Base-by-base conservation (phyloP, 2,888 invertebrate species). In the Coleophora deauratella region DNA sequence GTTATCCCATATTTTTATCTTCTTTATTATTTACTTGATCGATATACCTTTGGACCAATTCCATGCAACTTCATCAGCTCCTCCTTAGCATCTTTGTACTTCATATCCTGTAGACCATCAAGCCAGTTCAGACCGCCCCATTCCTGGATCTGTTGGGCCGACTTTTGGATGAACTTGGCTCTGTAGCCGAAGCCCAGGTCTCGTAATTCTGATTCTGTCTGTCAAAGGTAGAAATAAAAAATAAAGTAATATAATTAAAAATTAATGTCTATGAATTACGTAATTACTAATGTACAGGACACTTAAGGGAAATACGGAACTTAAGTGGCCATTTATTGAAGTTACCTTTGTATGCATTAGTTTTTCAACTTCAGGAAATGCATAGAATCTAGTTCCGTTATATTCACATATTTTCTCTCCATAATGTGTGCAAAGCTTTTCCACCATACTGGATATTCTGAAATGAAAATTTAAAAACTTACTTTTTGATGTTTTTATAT, bases 371-470 rank as follows among this genome's bases (percentile, higher is more conserved):
- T 87, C 75, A 27, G 99, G 99, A 77, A 99, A 99, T 45, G 91
- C 84, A 72, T 91, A 91, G 72, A 92, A 95, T 10, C 79, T 72
- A 33, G 70, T 62, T 8, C 88, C 91, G 50, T 94, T 88, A 41
- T 91, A 61, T 47, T 87, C 76, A 49, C 91, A 90, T 49, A 98
- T 91, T 71, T 90, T 86, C 37, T 89, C 73, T 6, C 99, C 99
- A 81, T 94, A 99, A 41, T 91, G 82, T 3, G 64, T 66, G 59
- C 96, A 96, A 46, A 99, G 69, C 66, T 94, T 95, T 64, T 97
- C 93, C 11, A 99, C 93, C 96, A 99, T 94, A 35, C 88, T 87
- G 13, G 94, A 93, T 62, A 98, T 98, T 56, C 98, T 94, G 27
- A 21, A 41, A 40, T 9, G 13, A 34, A 33, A n/a, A 14, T 27